phyloP scores from a whole-genome alignment of 2,888 invertebrate genomes.

The Formica aserva region DNA sequence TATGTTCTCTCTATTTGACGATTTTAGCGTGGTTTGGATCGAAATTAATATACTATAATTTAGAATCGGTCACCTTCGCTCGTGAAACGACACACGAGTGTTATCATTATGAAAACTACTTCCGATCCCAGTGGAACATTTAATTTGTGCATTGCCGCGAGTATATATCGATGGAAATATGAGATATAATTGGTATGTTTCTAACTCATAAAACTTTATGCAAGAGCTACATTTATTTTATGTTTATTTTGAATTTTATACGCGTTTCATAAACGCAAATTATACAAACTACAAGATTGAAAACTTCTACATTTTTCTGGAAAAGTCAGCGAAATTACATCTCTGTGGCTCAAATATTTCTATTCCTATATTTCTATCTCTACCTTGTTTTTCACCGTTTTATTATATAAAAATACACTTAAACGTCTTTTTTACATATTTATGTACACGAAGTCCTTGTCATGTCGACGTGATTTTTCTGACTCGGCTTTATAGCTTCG shows the following conservation, averaged over 20 bases:
- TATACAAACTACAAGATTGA: no score
- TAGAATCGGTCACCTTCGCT: background rate
- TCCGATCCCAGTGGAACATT: conserved; percentile 16
- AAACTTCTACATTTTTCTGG: background rate
- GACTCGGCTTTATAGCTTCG: background rate
- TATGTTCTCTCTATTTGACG: background rate
- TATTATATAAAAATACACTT: background rate
- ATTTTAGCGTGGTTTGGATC: background rate
- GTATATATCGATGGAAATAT: background rate
- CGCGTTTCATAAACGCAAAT: background rate
- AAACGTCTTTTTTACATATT: background rate
- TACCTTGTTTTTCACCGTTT: background rate
- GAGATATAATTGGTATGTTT: background rate
- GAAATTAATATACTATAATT: conserved; percentile 22
- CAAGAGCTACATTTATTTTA: background rate
- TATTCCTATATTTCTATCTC: background rate
- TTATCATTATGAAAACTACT: conserved; percentile 6
- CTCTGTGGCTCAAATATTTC: background rate
- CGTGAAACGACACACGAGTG: conserved; percentile 4
- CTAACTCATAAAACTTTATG: background rate
- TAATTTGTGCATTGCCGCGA: no score
- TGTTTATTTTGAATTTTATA: background rate
- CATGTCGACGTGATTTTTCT: background rate
- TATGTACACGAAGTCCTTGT: background rate
- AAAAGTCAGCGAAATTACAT: background rate